phyloP scores from a whole-genome alignment of 1,140 invertebrate genomes.

The Chironomus striatipennis region DNA sequence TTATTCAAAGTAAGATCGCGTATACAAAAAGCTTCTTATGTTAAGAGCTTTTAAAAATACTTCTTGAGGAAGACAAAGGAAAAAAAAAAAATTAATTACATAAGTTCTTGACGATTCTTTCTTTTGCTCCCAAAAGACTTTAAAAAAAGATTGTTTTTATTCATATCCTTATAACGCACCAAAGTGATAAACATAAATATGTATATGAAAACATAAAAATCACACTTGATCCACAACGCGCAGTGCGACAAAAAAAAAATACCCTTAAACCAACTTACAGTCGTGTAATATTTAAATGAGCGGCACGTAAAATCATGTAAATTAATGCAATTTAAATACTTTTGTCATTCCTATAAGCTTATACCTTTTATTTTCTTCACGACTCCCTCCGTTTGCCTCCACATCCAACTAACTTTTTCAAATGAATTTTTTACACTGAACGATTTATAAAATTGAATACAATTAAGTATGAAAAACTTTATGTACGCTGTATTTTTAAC shows the following conservation, averaged over 20 bases:
- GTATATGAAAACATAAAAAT: background rate
- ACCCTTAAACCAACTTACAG: background rate
- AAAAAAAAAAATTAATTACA: background rate
- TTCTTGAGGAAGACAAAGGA: background rate
- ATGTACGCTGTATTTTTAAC: background rate
- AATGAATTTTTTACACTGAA: background rate
- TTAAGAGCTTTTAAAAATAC: too few species aligned
- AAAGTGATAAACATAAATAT: too few species aligned
- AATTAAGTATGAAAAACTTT: background rate
- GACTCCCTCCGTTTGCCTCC: background rate
- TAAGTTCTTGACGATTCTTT: background rate
- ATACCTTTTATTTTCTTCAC: background rate
- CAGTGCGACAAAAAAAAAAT: background rate
- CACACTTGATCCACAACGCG: background rate
- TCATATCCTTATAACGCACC: too few species aligned
- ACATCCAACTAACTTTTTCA: background rate
- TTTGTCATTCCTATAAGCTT: background rate
- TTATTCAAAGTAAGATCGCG: too few species aligned
- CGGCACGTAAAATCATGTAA: background rate
- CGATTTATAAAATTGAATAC: conserved; percentile 3
- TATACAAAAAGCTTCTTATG: background rate
- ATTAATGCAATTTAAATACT: conserved; percentile 15
- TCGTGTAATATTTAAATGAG: background rate
- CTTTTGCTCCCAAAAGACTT: background rate
- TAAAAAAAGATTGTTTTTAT: too few species aligned